Percentiles rank a stretch among this genome's conserved stretches.
These are phyloP conservation scores for Halcyon chelicuti DNA, from an alignment of 2,797 vertebrate species.

Conservation along the genomic window DNA sequence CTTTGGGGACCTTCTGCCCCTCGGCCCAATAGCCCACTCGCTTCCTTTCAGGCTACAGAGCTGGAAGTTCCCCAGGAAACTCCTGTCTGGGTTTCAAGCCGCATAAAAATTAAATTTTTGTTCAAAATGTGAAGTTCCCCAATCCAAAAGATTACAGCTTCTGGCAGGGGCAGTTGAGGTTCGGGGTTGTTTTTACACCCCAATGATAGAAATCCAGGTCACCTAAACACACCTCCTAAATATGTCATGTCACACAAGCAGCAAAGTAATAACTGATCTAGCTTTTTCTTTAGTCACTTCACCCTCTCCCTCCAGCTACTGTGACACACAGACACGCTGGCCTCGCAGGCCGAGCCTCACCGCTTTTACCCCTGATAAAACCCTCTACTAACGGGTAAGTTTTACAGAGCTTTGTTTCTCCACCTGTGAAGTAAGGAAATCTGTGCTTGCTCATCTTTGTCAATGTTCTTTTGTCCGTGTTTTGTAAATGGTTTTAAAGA, in stretches of 20 bases:
- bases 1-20: not conserved
- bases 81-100: not conserved
- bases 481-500: slow-evolving; percentile 22
- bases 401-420: slow-evolving; percentile 25
- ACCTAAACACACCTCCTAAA: not conserved
- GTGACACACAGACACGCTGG: accelerated
- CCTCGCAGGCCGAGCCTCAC: not conserved
- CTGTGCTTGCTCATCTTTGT: slow-evolving; percentile 13
- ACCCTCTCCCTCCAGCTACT: not conserved
- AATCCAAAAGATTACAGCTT: not conserved
- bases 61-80: not conserved
- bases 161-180: not conserved
- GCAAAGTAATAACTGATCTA: not conserved
- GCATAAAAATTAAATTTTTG: not conserved
- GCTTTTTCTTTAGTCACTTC: not conserved
- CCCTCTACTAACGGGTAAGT: not conserved
- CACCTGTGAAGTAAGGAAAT: slow-evolving; percentile 33
- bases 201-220: accelerated
- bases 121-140: not conserved
- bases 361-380: not conserved
- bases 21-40: not conserved
- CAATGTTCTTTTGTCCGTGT: not conserved
- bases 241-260: not conserved
- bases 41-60: not conserved
- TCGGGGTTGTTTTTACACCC: not conserved